Evolutionary conservation across 2,888 invertebrate species (phyloP).

Genomic region (Rhodophaea formosa): DNA sequence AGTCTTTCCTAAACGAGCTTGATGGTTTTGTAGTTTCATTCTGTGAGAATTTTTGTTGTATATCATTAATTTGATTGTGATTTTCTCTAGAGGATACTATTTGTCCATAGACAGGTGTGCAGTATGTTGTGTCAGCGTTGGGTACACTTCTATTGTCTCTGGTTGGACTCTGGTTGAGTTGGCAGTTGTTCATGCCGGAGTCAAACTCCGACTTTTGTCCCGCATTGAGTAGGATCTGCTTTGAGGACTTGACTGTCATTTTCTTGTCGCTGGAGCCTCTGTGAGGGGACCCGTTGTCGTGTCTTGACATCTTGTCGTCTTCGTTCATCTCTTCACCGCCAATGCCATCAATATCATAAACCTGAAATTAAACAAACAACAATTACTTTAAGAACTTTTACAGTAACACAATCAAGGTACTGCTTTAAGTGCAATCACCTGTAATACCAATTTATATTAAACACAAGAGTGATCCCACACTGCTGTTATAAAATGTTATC

Average conservation of each 20-base stretch:
- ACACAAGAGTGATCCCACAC: no score
- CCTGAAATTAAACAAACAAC: constrained; percentile 51
- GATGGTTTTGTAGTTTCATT: constrained; percentile 66
- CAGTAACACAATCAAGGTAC: no score
- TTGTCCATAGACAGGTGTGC: constrained; percentile 74
- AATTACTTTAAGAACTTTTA: no score
- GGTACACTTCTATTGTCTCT: constrained; percentile 52
- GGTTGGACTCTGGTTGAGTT: constrained; percentile 54
- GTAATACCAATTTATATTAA: no score
- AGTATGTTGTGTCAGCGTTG: constrained; percentile 68
- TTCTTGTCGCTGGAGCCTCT: constrained; percentile 50
- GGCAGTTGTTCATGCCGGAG: constrained; percentile 76
- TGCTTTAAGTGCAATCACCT: no score
- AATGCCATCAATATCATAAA: constrained; percentile 76
- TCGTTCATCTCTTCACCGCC: constrained; percentile 64
- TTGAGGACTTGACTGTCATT: constrained; percentile 66
- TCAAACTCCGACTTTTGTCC: constrained; percentile 76
- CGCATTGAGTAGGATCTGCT: constrained; percentile 72
- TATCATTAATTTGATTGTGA: constrained; percentile 74
- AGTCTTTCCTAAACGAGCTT: constrained; percentile 69
- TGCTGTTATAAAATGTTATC: no score
- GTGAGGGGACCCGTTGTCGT: constrained; percentile 48
- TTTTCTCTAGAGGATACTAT: constrained; percentile 74
- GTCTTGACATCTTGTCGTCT: constrained; percentile 53
- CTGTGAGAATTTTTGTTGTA: constrained; percentile 66